phyloP scores from a whole-genome alignment of 2,888 invertebrate species.

The Gonocerus acuteangulatus region DNA sequence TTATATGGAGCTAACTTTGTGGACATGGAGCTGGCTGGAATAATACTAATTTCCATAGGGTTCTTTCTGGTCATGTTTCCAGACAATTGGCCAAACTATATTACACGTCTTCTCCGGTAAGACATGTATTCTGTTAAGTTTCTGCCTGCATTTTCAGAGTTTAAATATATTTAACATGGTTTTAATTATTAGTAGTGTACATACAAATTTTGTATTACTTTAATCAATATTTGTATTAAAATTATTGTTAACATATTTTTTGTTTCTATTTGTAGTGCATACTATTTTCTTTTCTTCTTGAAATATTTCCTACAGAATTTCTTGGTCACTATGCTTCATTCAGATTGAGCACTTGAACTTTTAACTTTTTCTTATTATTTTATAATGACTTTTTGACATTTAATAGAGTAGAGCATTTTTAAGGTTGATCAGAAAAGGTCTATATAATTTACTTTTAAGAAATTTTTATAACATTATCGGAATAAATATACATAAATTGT shows the following conservation, averaged over 20 bases:
- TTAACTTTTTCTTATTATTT: neutral
- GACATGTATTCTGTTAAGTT: slow-evolving; percentile 38
- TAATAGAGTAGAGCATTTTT: no score
- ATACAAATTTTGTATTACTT: slow-evolving; percentile 25
- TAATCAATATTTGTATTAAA: slow-evolving; percentile 26
- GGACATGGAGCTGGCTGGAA: slow-evolving; percentile 92
- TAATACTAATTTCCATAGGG: slow-evolving; percentile 81
- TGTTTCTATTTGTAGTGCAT: slow-evolving; percentile 27
- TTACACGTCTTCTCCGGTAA: slow-evolving; percentile 79
- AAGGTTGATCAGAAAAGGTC: no score
- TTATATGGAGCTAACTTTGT: slow-evolving; percentile 79
- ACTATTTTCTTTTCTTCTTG: neutral
- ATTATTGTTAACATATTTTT: slow-evolving; percentile 6
- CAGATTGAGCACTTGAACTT: slow-evolving; percentile 12
- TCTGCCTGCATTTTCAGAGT: slow-evolving; percentile 10
- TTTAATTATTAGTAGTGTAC: slow-evolving; percentile 12
- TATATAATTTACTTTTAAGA: no score
- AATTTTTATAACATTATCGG: no score
- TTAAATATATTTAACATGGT: slow-evolving; percentile 3
- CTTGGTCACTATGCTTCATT: slow-evolving; percentile 19
- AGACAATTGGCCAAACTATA: slow-evolving; percentile 93
- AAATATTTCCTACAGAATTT: slow-evolving; percentile 21
- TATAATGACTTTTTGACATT: no score
- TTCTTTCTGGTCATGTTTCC: slow-evolving; percentile 92
- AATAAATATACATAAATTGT: no score